phyloP scores from a whole-genome alignment of 2,113 vertebrate genomes.

The Albula goreensis region DNA sequence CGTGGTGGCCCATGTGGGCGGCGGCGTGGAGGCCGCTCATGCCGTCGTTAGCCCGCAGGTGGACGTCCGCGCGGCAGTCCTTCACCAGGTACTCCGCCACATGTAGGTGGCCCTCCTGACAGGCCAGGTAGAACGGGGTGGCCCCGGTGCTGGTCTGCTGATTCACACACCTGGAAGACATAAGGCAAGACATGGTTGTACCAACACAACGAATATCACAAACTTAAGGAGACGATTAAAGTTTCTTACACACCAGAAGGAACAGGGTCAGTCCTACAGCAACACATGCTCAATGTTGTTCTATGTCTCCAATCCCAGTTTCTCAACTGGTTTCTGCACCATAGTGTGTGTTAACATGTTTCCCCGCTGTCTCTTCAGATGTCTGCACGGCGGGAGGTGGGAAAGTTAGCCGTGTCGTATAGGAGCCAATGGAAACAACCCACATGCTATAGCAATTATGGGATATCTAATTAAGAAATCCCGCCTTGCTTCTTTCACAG shows the following conservation, averaged over 20 bases:
- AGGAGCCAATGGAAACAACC: not conserved
- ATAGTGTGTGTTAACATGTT: not conserved
- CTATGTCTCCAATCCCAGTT: not conserved
- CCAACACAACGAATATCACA: not conserved
- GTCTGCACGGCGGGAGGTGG: not conserved
- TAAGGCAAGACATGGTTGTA: not conserved
- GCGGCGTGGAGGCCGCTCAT: slow-evolving; percentile 81
- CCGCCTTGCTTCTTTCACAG: not conserved
- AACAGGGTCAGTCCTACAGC: not conserved
- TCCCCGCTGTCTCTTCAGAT: not conserved
- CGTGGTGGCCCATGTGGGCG: slow-evolving; percentile 73
- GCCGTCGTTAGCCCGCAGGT: slow-evolving; percentile 75
- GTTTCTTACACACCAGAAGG: not conserved
- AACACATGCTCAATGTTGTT: not conserved
- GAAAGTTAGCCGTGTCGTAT: not conserved
- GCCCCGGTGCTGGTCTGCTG: slow-evolving; percentile 68
- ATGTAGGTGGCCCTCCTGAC: slow-evolving; percentile 79
- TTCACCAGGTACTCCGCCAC: slow-evolving; percentile 75
- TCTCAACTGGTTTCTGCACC: not conserved
- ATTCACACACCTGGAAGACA: slow-evolving; percentile 67
- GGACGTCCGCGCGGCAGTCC: slow-evolving; percentile 68
- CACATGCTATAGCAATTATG: not conserved
- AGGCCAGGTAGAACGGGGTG: slow-evolving; percentile 79
- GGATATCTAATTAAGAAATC: not conserved
- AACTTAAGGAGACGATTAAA: not conserved